Percentiles rank a stretch among this genome's conserved stretches.
Conservation (phyloP, 2,113 vertebrate genomes). For the Neodon shergylaensis region DNA sequence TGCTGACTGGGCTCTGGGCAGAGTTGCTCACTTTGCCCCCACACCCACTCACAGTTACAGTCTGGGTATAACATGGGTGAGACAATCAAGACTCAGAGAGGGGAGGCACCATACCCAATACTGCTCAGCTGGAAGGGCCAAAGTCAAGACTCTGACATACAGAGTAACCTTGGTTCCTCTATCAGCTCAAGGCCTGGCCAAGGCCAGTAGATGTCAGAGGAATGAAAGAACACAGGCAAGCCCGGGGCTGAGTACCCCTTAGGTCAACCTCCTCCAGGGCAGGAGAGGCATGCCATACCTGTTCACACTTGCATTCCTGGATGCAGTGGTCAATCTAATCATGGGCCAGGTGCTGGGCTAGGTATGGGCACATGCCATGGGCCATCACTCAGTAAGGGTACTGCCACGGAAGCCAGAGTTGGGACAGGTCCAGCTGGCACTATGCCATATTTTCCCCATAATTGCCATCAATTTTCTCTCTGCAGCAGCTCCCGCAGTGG, state of each 20-base stretch:
- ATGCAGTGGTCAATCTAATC: neutral
- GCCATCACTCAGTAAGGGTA: neutral
- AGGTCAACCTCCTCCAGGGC: neutral
- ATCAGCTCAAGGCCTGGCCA: neutral
- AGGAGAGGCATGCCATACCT: fast-evolving
- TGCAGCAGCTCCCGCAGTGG: conserved; percentile 22
- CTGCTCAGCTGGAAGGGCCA: neutral
- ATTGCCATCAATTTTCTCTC: conserved; percentile 24
- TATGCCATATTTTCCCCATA: neutral
- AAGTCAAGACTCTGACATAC: fast-evolving
- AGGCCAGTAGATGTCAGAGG: neutral
- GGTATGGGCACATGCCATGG: neutral
- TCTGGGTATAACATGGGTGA: neutral
- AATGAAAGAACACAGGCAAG: neutral
- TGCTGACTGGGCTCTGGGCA: neutral
- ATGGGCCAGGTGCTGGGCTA: fast-evolving
- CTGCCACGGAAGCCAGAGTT: neutral
- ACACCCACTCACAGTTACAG: neutral
- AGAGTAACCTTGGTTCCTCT: too few relatives aligned
- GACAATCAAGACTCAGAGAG: neutral
- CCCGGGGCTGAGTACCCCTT: fast-evolving
- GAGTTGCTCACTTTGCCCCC: neutral
- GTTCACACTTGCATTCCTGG: neutral
- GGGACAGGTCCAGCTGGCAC: conserved; percentile 21
- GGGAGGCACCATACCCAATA: neutral